Evolutionary conservation across 1,140 invertebrate species (phyloP).

Genomic region (Zeugodacus cucurbitae): DNA sequence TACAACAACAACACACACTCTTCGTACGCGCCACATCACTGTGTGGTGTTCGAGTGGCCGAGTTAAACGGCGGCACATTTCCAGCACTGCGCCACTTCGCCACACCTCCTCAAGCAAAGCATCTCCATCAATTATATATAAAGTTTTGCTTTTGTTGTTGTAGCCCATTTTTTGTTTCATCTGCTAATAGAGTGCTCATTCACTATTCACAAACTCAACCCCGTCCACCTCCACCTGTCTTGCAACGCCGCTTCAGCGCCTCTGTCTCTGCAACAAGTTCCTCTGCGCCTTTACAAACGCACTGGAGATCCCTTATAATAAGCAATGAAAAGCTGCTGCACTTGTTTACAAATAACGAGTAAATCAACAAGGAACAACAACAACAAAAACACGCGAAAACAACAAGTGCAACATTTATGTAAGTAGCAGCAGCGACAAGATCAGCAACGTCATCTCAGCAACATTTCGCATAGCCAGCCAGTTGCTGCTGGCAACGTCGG

Average conservation of each 20-base stretch:
- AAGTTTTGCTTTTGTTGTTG: not conserved
- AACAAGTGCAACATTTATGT: not conserved
- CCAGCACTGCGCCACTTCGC: not conserved
- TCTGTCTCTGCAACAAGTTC: not conserved
- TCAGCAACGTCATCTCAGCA: not conserved
- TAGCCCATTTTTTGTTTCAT: conserved; percentile 28
- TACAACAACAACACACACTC: not conserved
- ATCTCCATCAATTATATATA: not conserved
- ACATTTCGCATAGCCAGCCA: not conserved
- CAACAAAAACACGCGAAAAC: not conserved
- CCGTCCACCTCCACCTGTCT: not conserved
- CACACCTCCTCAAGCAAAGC: not conserved
- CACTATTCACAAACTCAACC: not conserved
- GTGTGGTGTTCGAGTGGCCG: not conserved
- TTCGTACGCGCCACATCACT: not conserved
- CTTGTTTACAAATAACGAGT: conserved; percentile 23
- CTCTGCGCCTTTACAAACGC: not conserved
- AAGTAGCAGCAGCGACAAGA: not conserved
- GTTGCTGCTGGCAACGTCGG: not conserved
- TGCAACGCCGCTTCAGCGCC: not conserved
- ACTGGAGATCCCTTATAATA: not conserved
- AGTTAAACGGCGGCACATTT: conserved; percentile 2
- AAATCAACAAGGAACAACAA: not conserved
- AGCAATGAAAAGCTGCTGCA: not conserved
- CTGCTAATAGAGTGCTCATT: not conserved